Evolutionary conservation across 1,140 invertebrate species (phyloP).

Genomic region (Bombus breviceps): DNA sequence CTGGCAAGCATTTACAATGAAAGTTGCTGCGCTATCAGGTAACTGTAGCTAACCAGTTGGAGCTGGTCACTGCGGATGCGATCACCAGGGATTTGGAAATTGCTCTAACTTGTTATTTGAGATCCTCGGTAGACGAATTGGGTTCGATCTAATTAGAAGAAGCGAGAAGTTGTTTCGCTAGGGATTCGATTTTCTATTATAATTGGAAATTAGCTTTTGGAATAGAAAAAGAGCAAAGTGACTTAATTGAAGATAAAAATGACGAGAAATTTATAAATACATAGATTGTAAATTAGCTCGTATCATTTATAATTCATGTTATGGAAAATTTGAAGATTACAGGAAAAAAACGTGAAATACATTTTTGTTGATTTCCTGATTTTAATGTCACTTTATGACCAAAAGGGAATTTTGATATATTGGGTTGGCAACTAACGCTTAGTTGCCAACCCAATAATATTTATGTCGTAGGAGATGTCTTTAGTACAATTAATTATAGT

Average conservation of each 20-base stretch:
- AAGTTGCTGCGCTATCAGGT: constrained; percentile 15
- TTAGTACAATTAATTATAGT: too few species aligned
- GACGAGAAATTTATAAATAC: too few species aligned
- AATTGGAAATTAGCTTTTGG: not conserved
- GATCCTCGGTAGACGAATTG: not conserved
- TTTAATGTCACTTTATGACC: not conserved
- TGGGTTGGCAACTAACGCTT: too few species aligned
- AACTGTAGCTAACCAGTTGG: constrained; percentile 30
- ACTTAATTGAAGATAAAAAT: too few species aligned
- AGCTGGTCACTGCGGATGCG: not conserved
- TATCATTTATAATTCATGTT: not conserved
- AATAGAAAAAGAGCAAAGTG: too few species aligned
- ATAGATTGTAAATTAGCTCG: too few species aligned
- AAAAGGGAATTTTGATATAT: not conserved
- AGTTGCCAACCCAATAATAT: too few species aligned
- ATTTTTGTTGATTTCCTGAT: too few species aligned
- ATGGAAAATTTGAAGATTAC: not conserved
- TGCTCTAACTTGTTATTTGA: not conserved
- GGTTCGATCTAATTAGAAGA: not conserved
- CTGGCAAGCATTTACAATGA: not conserved
- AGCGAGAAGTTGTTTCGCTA: not conserved
- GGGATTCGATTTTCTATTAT: not conserved
- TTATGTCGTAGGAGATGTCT: too few species aligned
- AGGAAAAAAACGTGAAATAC: too few species aligned
- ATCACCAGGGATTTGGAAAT: not conserved